Conservation (phyloP, 2,797 vertebrate genomes). For the Clarias platycephalus region DNA sequence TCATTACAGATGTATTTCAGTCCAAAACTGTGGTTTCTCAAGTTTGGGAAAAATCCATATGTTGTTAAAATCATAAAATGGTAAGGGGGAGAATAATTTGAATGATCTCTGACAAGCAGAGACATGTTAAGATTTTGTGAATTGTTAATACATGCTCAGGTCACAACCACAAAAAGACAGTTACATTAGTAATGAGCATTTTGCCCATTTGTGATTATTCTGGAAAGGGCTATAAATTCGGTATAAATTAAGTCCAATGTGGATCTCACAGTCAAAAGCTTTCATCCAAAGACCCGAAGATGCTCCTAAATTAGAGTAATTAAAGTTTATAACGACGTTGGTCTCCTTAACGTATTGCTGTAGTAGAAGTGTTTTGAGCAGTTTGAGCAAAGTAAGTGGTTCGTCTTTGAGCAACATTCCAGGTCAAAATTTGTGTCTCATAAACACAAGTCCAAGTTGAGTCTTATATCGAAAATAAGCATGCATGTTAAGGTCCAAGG, state of each 20-base stretch:
- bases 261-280: background rate
- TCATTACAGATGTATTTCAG: slow-evolving; percentile 16
- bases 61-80: slow-evolving; percentile 15
- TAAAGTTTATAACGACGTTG: background rate
- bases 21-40: slow-evolving; percentile 26
- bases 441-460: background rate
- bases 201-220: background rate
- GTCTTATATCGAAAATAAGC: background rate
- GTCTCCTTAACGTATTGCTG: background rate
- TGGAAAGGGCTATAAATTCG: background rate
- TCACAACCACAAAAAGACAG: background rate
- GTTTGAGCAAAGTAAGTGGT: background rate
- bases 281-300: background rate
- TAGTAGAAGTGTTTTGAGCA: background rate
- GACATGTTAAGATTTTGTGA: background rate
- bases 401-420: no score
- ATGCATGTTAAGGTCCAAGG: background rate
- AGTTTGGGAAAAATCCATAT: slow-evolving; percentile 17
- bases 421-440: background rate
- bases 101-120: slow-evolving; percentile 17
- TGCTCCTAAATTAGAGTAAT: no score
- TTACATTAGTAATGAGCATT: background rate
- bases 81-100: slow-evolving; percentile 4
- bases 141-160: background rate
- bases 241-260: background rate